Percentiles rank a stretch among this genome's conserved stretches.
Conservation (phyloP, 2,113 vertebrate genomes). For the Brachypteracias leptosomus region DNA sequence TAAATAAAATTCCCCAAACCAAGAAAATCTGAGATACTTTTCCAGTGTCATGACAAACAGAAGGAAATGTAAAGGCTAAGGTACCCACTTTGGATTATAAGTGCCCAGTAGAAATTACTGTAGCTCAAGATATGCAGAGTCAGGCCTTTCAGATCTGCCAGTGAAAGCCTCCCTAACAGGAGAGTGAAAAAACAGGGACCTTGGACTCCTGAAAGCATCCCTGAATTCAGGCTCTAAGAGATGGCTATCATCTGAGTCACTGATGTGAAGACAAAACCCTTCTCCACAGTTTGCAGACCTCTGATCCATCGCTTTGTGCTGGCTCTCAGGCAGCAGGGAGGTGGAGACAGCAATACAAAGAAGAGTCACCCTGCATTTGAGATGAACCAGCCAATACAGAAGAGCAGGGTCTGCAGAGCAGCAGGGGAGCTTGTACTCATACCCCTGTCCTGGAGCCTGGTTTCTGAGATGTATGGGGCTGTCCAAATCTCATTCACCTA, state of each 20-base stretch:
- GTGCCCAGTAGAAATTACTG: background rate
- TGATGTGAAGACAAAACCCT: background rate
- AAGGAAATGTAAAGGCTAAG: background rate
- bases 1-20: background rate
- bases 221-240: background rate
- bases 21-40: background rate
- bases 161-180: background rate
- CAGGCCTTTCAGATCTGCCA: background rate
- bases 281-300: background rate
- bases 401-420: accelerated
- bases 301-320: background rate
- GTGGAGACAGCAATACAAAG: background rate
- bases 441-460: accelerated
- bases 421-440: accelerated
- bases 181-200: background rate
- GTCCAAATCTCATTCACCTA: background rate
- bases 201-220: background rate
- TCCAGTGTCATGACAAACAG: background rate
- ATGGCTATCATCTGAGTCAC: background rate
- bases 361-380: background rate
- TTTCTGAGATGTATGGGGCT: accelerated
- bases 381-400: background rate
- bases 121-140: background rate
- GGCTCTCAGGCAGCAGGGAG: background rate
- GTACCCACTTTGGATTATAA: background rate